Evolutionary conservation across 2,888 invertebrate species (phyloP), one percentile per base, ranked within the genome.

Genomic region (Lasioglossum villosulum): DNA sequence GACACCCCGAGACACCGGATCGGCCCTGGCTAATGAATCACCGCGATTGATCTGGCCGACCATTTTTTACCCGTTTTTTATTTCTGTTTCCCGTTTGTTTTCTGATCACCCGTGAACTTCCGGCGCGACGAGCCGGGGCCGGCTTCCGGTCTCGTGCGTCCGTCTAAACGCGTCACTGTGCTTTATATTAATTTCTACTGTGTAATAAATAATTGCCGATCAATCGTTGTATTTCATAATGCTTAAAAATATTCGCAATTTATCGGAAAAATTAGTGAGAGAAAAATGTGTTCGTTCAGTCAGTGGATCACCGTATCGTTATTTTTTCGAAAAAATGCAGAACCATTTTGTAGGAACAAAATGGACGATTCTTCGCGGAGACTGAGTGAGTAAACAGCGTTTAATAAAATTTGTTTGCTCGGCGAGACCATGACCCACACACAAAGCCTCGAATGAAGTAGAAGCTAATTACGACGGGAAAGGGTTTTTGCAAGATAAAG

Each of bases 11-110:
- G 45, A 76, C 72, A 39, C 23, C 23, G 37, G 56, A 52, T 39
- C 23, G 27, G 16, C 19, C 66, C 8, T 2, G 42, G n/a, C 48
- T 68, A 82, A 82, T 68, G 14, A 70, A 83, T 76, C 71, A 82
- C 48, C 27, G 39, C 42, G 34, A 75, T 63, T 30, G 42, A 16
- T 34, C 45, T n/a, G n/a, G 5, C 12, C 30, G 27, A 27, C 27
- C 2, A 52, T 8, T 52, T 52, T 52, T 52, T 52, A 23, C 23
- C 23, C 23, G 52, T 23, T 52, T 52, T 52, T 52, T n/a, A 52
- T 52, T n/a, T 52, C n/a, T n/a, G 10, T 10, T 52, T 52, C 27
- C 27, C 27, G 34, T 66, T 66, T 34, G 12, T 76, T 42, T 70
- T 59, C 63, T 34, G 39, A 12, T 37, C 34, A 68, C 4, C n/a